Evolutionary conservation across 2,113 vertebrate species (phyloP).

Genomic region (Ctenomys sociabilis): DNA sequence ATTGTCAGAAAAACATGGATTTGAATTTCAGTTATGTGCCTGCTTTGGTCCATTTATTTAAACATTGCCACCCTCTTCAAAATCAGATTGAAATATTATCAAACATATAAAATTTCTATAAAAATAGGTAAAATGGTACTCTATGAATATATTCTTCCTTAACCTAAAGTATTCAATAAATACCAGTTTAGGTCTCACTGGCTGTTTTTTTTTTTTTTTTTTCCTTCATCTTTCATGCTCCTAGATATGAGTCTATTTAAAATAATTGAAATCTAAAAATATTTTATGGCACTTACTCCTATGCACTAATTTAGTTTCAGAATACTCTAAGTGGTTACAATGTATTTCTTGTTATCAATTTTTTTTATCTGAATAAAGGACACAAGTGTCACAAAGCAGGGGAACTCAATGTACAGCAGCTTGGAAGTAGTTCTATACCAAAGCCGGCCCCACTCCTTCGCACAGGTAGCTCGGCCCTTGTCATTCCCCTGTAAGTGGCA

Average conservation of each 20-base stretch:
- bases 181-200: background rate
- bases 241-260: background rate
- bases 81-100: constrained; percentile 15
- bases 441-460: background rate
- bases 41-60: background rate
- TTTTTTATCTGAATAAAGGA: constrained; percentile 17
- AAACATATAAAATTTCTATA: background rate
- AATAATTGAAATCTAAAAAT: constrained; percentile 49
- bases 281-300: background rate
- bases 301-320: background rate
- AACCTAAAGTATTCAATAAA: background rate
- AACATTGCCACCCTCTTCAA: background rate
- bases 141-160: constrained; percentile 39
- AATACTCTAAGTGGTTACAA: background rate
- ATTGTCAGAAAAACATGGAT: constrained; percentile 4
- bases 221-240: background rate
- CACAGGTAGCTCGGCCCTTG: background rate
- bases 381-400: background rate
- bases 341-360: background rate
- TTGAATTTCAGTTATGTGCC: constrained; percentile 23
- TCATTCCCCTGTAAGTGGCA: background rate
- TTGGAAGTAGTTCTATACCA: background rate
- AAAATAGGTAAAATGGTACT: constrained; percentile 37
- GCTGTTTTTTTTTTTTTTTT: background rate
- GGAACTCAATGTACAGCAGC: background rate